Base-by-base conservation (phyloP, 64 coral and sea anemone genomes). In the Hydrozoanthus tunicans region DNA sequence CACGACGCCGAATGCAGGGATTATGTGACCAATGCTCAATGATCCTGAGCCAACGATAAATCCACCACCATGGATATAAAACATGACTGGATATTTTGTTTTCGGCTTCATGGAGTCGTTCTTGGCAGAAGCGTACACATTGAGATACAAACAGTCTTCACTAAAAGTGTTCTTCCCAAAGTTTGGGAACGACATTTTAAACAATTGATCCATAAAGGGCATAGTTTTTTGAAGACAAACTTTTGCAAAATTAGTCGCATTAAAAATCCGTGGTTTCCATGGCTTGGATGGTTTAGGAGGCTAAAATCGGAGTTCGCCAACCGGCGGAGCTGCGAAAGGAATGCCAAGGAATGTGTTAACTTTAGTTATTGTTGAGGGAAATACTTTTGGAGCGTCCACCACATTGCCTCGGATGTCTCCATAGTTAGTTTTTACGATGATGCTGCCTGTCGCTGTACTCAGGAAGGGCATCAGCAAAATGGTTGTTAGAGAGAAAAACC, bases 61-160 rank as follows among this genome's bases (percentile, higher is more conserved):
- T 7, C 32, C 70, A 6, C 91, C 91, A 8, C 91, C 91, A 64
- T 92, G 91, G 59, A 92, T 92, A 23, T 43, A 43, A 43, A 43
- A 43, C 32, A 43, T 43, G 32, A 43, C 32, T 43, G 32, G 32
- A 43, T 43, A 43, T 43, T 43, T 43, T 43, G 32, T 43, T 43
- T 43, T 43, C 32, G 2, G 32, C 32, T 43, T 43, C 32, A 43
- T 43, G 32, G 32, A 43, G 32, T 43, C 32, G 32, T 43, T 43
- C 32, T 43, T 43, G 32, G 81, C 76, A 0, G 91, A 80, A 6
- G 67, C 55, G 25, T 78, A 92, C 3, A 92, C 81, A 24, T 92
- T 58, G 52, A 92, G 91, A 64, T 77, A 92, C 59, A 92, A 23
- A 9, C 91, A 86, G 56, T 92, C 81, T 9, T 92, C 91, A 23